A percentile compares a stretch with the other conserved stretches of the same genome.
Evolutionary conservation across 2,888 invertebrate species (phyloP).

Genomic region (Theodoxus fluviatilis): DNA sequence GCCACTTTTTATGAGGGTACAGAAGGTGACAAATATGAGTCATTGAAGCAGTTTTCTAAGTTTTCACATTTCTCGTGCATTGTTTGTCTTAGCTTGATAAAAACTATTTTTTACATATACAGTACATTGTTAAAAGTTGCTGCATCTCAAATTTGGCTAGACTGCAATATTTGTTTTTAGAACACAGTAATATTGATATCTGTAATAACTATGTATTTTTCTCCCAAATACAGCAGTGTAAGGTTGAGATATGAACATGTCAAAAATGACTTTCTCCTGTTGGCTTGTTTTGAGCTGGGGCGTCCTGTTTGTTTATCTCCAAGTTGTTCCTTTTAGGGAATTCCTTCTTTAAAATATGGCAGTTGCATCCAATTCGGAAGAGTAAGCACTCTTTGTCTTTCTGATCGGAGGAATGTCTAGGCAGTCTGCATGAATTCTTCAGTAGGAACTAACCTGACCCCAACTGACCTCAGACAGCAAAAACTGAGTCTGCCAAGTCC

Average conservation of each 20-base stretch:
- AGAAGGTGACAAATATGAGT: no score
- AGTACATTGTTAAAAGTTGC: no score
- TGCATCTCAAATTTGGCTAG: no score
- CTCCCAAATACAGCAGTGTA: background rate
- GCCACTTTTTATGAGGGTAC: no score
- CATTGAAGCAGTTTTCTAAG: no score
- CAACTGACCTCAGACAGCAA: background rate
- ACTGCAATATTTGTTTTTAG: no score
- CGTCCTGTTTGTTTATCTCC: background rate
- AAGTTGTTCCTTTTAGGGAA: constrained; percentile 32
- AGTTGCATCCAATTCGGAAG: no score
- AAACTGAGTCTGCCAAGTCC: background rate
- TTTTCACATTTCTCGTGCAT: no score
- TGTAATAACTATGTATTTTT: background rate
- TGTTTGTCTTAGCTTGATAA: no score
- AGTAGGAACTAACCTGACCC: constrained; percentile 16
- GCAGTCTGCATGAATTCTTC: constrained; percentile 25
- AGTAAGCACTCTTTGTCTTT: no score
- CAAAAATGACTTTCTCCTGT: background rate
- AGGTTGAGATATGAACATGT: background rate
- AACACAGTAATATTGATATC: background rate
- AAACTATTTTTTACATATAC: no score
- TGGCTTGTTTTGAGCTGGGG: background rate
- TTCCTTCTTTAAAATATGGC: constrained; percentile 38
- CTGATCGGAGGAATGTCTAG: no score